Evolutionary conservation across 2,888 invertebrate species (phyloP), one percentile per base, ranked within the genome.

Genomic region (Catocala fraxini): DNA sequence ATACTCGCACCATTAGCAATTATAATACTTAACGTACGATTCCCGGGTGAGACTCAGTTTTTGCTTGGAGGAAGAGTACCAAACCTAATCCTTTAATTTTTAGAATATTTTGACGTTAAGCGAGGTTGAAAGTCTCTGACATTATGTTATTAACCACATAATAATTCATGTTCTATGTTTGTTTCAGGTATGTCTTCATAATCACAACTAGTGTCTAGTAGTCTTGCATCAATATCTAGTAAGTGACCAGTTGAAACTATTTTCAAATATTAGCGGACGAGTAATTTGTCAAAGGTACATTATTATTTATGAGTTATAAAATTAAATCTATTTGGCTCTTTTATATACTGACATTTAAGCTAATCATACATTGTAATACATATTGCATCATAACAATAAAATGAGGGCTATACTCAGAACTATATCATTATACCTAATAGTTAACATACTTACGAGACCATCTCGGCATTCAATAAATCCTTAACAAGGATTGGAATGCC

Each of bases 151-250:
- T 25, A 25, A 39, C 35, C 6, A 9, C 2, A 39, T 7, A 39
- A 39, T 39, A 7, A 54, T 6, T 56, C 3, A 56, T 25, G 42
- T 7, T 33, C 34, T 51, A n/a, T 41, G 5, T 56, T 59, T 54
- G 52, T 64, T 64, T 56, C 64, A 64, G 64, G 64, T 64, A 64
- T 33, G 62, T 53, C 45, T 9, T 48, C 34, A 6, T 12, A n/a
- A 10, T 35, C 1, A 5, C 9, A 13, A 46, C 11, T 34, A 5
- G 1, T 35, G 6, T 9, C 9, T 41, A 25, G 25, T 25, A 25
- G 25, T 35, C 10, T 39, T 51, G 5, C 12, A 11, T 6, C 25
- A n/a, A 7, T 7, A 34, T 12, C 49, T 35, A 7, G 54, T 46
- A 35, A 51, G 60, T 56, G 34, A 6, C 9, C 5, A 13, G 12